A percentile compares a stretch with the other conserved stretches of the same genome.
Evolutionary conservation across 2,797 vertebrate genomes (phyloP).

Genomic region (Chaetodon trifasciatus): DNA sequence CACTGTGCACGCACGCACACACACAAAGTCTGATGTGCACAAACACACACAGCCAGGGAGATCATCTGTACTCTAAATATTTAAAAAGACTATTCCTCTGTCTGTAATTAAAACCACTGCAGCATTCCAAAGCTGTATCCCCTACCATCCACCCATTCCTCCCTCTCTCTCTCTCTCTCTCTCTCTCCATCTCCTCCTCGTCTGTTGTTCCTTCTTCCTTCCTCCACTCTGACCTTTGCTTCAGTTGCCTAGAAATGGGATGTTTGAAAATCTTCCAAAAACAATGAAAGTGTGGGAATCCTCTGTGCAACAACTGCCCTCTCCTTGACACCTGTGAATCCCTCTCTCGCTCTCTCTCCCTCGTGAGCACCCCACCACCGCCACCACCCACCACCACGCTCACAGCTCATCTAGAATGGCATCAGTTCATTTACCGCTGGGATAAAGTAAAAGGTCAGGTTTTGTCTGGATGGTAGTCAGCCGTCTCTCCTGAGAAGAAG

Average conservation of each 20-base stretch:
- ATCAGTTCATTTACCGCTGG: conserved; percentile 51
- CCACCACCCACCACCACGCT: conserved; percentile 17
- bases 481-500: conserved; percentile 47
- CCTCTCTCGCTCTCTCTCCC: conserved; percentile 17
- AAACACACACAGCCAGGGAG: conserved; percentile 59
- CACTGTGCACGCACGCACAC: not conserved
- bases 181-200: conserved; percentile 21
- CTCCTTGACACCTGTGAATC: conserved; percentile 70
- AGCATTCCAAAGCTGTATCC: conserved; percentile 71
- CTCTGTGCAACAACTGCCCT: conserved; percentile 64
- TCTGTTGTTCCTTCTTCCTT: conserved; percentile 64
- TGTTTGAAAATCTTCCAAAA: conserved; percentile 75
- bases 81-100: conserved; percentile 81
- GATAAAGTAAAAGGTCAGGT: conserved; percentile 71
- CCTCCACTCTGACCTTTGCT: conserved; percentile 69
- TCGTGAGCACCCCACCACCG: conserved; percentile 5
- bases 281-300: conserved; percentile 76
- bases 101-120: conserved; percentile 84
- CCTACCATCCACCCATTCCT: conserved; percentile 57
- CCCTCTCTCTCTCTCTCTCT: conserved; percentile 7
- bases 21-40: not conserved
- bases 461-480: conserved; percentile 64
- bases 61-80: conserved; percentile 84
- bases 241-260: conserved; percentile 75
- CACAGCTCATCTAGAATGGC: conserved; percentile 53